These are phyloP conservation scores for Tupiocoris notatus DNA, from an alignment of 2,888 invertebrate genomes.

Conservation along the genomic window DNA sequence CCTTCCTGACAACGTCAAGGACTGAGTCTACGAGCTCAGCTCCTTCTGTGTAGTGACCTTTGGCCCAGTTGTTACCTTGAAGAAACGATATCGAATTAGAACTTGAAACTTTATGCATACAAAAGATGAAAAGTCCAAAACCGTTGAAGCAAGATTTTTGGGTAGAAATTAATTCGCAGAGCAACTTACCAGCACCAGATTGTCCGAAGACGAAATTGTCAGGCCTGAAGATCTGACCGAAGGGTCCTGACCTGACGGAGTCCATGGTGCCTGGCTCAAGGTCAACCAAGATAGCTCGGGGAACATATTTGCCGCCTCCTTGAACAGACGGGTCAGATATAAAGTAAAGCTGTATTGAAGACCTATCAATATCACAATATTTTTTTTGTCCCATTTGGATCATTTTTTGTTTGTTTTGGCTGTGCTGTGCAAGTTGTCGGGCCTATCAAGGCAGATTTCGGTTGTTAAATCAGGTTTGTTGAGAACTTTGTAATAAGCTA, in stretches of 20 bases:
- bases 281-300: constrained; percentile 81
- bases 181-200: constrained; percentile 67
- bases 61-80: constrained; percentile 56
- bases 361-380: too few species aligned
- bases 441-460: too few species aligned
- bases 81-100: background rate
- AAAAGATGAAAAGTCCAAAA: too few species aligned
- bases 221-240: constrained; percentile 79
- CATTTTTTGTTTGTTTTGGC: too few species aligned
- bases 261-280: constrained; percentile 90
- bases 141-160: too few species aligned
- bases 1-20: constrained; percentile 57
- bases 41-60: constrained; percentile 65
- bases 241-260: constrained; percentile 74
- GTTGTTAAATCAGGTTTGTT: too few species aligned
- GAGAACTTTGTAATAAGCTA: too few species aligned
- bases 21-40: constrained; percentile 60
- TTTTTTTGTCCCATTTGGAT: too few species aligned
- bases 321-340: background rate
- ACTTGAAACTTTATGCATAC: background rate
- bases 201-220: constrained; percentile 84
- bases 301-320: constrained; percentile 70
- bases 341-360: background rate
- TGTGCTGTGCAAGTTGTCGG: too few species aligned
- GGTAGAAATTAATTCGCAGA: background rate